These are phyloP conservation scores for Archaeoteleia sp. DNA, from an alignment of 2,888 invertebrate genomes.

Conservation along the genomic window DNA sequence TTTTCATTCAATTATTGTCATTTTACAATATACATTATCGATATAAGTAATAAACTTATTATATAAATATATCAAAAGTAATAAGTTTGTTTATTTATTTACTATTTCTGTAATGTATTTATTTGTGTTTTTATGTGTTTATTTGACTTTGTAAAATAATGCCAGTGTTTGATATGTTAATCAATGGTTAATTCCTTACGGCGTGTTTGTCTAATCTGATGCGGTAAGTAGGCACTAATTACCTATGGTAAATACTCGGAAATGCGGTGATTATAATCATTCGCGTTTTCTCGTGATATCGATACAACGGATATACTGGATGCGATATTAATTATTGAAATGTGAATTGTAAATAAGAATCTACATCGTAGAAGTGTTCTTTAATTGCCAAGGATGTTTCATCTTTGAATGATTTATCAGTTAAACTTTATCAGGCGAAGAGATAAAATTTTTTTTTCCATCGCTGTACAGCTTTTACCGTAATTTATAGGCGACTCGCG, in stretches of 20 bases:
- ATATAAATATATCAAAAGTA: too few species aligned
- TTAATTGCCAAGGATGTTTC: constrained; percentile 6
- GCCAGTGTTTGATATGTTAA: constrained; percentile 49
- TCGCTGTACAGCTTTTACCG: not conserved
- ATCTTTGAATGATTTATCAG: constrained; percentile 30
- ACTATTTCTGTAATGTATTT: too few species aligned
- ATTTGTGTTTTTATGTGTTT: too few species aligned
- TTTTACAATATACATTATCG: too few species aligned
- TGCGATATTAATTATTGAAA: constrained; percentile 8
- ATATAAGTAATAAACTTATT: too few species aligned
- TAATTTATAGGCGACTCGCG: constrained; percentile 23
- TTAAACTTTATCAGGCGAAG: constrained; percentile 27
- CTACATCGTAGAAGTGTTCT: not conserved
- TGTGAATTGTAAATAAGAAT: not conserved
- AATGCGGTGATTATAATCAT: not conserved
- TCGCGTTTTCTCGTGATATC: not conserved
- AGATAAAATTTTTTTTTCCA: too few species aligned
- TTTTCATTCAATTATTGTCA: too few species aligned
- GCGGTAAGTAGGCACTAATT: not conserved
- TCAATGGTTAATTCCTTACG: constrained; percentile 31
- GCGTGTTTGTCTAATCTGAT: constrained; percentile 37
- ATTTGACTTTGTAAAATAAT: not conserved
- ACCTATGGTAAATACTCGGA: not conserved
- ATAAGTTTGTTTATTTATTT: too few species aligned
- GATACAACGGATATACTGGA: not conserved